phyloP scores from a whole-genome alignment of 2,797 vertebrate genomes.

The Hemibagrus guttatus region DNA sequence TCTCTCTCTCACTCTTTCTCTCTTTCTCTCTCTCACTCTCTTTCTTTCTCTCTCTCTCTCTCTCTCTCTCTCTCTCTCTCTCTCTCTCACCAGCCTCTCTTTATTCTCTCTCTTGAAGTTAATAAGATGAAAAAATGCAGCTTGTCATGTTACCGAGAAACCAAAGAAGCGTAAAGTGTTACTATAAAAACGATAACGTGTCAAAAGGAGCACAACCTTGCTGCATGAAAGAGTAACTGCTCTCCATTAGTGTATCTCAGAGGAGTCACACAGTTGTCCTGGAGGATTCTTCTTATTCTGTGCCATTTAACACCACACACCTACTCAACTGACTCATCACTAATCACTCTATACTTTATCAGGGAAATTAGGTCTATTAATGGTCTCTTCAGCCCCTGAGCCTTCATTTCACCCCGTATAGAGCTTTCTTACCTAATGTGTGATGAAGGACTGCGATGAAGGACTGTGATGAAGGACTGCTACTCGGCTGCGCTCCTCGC shows the following conservation, averaged over 20 bases:
- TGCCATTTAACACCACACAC: not conserved
- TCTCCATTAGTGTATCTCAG: not conserved
- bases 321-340: not conserved
- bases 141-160: not conserved
- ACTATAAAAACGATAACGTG: not conserved
- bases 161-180: not conserved
- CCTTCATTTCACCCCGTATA: not conserved
- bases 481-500: not conserved
- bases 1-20: no score
- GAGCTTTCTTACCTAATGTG: conserved; percentile 1
- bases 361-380: not conserved
- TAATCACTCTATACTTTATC: not conserved
- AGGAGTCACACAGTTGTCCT: not conserved
- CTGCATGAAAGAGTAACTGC: no score
- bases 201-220: not conserved
- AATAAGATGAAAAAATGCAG: not conserved
- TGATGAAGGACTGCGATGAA: not conserved
- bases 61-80: no score
- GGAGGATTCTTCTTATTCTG: not conserved
- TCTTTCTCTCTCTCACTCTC: no score
- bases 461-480: not conserved
- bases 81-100: not conserved
- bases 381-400: not conserved
- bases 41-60: no score
- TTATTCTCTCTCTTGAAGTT: not conserved